Evolutionary conservation across 2,888 invertebrate species (phyloP), one percentile per base, ranked within the genome.

Genomic region (Pollenia labialis): DNA sequence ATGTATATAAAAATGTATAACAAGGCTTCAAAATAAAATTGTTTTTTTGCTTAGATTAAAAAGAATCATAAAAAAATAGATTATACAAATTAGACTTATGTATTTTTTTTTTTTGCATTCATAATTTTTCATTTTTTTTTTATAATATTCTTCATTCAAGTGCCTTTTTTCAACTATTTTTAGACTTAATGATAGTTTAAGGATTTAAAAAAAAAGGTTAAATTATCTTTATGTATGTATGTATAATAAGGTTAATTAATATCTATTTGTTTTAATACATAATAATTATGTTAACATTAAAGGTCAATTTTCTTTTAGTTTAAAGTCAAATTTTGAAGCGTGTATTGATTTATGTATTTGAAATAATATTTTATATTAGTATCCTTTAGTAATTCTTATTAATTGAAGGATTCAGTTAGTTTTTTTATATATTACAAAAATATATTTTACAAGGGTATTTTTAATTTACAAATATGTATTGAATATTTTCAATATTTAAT

Each of bases 371-470:
- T 69, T 68, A 60, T 58, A 60, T 71, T 62, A 44, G 32, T 74
- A 74, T 68, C 11, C 32, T 74, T 46, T 71, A 77, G 44, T 76
- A 71, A 68, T 58, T 74, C 52, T 62, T 62, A 62, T 71, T 64
- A 12, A 52, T 64, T 72, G 11, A 80, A 69, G 23, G 71, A 23
- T 72, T 68, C 14, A 60, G 23, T 80, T 81, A 68, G 14, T 62
- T 68, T 14, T 14, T 74, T 52, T 54, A 23, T 83, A 83, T 86
- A 60, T 74, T 84, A 87, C 83, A 87, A 74, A 81, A 75, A 85
- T 84, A 77, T 64, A 40, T 71, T 42, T 58, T 79, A 68, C 58
- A 64, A 48, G 32, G 50, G 44, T 60, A 32, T 58, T 0, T 58
- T 11, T 44, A 71, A 48, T 76, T 64, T 85, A 85, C 75, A 85